Percentiles rank a stretch among this genome's conserved stretches.
Evolutionary conservation across 2,797 vertebrate species (phyloP).

Genomic region (Erithacus rubecula): DNA sequence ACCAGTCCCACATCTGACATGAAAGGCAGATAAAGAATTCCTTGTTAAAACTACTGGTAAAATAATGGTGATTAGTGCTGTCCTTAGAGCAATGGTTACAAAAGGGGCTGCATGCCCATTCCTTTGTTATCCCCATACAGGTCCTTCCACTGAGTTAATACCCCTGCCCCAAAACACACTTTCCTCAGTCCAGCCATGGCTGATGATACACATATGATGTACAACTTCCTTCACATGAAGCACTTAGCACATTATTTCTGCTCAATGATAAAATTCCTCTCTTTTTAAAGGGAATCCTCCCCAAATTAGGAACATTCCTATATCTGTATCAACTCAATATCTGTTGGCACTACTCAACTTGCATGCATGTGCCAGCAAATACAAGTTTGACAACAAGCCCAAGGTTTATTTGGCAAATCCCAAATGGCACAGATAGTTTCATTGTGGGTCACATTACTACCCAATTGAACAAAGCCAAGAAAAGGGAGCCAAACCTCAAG

Average conservation of each 20-base stretch:
- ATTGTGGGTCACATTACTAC: slow-evolving; percentile 2
- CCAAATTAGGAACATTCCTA: not conserved
- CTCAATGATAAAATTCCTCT: not conserved
- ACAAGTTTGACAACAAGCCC: slow-evolving; percentile 31
- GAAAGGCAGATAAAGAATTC: not conserved
- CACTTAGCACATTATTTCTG: not conserved
- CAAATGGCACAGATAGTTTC: not conserved
- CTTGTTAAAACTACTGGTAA: not conserved
- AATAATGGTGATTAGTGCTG: not conserved
- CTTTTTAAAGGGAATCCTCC: not conserved
- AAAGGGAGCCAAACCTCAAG: slow-evolving; percentile 53
- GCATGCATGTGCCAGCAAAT: not conserved
- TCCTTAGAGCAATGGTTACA: not conserved
- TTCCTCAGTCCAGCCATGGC: not conserved
- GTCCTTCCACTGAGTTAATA: not conserved
- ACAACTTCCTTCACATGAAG: not conserved
- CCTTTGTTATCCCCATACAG: not conserved
- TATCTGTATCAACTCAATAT: not conserved
- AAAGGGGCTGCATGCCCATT: not conserved
- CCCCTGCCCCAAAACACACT: not conserved
- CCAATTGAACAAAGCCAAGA: not conserved
- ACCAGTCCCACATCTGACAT: not conserved
- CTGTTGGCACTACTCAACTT: not conserved
- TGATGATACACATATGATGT: not conserved
- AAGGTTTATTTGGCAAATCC: slow-evolving; percentile 30